Conservation (phyloP, 2,797 vertebrate genomes). For the Salarias fasciatus region DNA sequence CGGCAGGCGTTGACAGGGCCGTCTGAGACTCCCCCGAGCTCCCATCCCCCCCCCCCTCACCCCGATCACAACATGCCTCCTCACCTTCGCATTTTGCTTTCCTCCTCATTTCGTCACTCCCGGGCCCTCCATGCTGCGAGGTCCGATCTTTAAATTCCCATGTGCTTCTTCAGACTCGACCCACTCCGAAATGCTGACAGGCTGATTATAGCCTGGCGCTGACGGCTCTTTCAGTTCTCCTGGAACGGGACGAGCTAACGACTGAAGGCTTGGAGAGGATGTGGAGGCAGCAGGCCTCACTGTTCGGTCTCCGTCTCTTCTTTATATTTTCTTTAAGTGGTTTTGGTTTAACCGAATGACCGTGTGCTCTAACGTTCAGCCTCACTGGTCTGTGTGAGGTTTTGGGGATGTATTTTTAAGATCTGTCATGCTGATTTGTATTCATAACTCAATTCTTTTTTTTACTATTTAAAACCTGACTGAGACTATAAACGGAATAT, state of each 20-base stretch:
- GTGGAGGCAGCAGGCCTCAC: conserved; percentile 34
- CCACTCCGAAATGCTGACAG: conserved; percentile 49
- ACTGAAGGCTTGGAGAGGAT: conserved; percentile 44
- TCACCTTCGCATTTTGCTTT: neutral
- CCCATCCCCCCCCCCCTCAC: neutral
- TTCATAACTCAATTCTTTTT: conserved; percentile 25
- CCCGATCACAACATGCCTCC: neutral
- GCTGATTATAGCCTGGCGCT: conserved; percentile 61
- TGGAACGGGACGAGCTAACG: conserved; percentile 40
- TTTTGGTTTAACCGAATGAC: conserved; percentile 42
- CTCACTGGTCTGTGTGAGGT: conserved; percentile 42
- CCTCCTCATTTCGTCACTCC: too few relatives aligned
- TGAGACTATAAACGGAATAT: too few relatives aligned
- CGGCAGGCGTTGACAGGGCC: conserved; percentile 34
- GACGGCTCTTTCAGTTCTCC: conserved; percentile 30
- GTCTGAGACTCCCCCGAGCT: conserved; percentile 27
- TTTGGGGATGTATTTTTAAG: conserved; percentile 63
- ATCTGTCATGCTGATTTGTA: conserved; percentile 44
- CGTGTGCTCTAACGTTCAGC: conserved; percentile 56
- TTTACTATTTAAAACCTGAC: too few relatives aligned
- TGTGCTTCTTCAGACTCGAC: conserved; percentile 29
- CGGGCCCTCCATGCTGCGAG: too few relatives aligned
- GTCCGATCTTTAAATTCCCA: too few relatives aligned
- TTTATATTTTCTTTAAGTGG: conserved; percentile 51
- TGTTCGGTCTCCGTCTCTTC: conserved; percentile 28